phyloP scores from a whole-genome alignment of 2,113 vertebrate genomes.

The Pseudorectes ferrugineus region DNA sequence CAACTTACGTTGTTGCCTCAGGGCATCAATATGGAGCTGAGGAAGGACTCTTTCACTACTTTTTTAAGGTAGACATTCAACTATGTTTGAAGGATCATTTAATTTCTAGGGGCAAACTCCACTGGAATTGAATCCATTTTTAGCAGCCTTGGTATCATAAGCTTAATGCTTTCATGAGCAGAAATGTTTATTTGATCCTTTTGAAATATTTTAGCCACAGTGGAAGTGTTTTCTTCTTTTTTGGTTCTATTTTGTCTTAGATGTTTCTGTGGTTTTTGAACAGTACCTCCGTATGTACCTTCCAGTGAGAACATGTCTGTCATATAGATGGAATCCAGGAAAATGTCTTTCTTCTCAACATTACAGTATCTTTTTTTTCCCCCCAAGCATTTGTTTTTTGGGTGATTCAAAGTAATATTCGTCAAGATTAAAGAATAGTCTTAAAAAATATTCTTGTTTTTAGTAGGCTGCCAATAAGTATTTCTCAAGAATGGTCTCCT shows the following conservation, averaged over 20 bases:
- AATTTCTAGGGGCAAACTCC: background rate
- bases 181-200: background rate
- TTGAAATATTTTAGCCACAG: background rate
- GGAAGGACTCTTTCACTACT: constrained; percentile 85
- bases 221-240: background rate
- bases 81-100: background rate
- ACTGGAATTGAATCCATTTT: background rate
- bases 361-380: background rate
- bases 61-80: constrained; percentile 84
- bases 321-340: background rate
- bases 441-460: background rate
- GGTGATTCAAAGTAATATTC: background rate
- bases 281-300: background rate
- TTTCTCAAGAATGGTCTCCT: background rate
- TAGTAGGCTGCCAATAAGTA: background rate
- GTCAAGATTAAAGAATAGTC: background rate
- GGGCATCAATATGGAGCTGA: constrained; percentile 89
- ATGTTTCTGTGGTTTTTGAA: background rate
- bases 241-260: background rate
- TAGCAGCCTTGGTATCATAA: background rate
- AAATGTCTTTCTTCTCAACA: background rate
- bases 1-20: constrained; percentile 85
- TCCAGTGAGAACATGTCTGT: background rate
- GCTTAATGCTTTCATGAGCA: background rate
- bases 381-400: background rate